These are phyloP conservation scores for Baronia brevicornis DNA, from an alignment of 2,888 invertebrate genomes.

Conservation along the genomic window DNA sequence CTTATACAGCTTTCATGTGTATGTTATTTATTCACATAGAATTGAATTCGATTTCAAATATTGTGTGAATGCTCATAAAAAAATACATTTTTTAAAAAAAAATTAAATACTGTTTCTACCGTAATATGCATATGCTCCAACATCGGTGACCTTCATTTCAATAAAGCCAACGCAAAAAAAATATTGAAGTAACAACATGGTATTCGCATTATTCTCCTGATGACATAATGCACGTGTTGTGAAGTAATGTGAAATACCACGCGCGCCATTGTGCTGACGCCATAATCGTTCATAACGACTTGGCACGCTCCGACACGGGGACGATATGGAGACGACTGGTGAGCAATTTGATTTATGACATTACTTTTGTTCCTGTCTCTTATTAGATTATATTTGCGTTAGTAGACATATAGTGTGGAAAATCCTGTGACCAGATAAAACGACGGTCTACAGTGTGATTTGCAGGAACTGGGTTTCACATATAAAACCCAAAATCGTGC, in stretches of 20 bases:
- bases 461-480: no score
- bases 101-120: no score
- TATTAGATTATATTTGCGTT: not conserved
- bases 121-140: no score
- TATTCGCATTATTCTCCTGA: not conserved
- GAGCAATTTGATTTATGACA: slow-evolving; percentile 5
- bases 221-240: no score
- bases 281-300: slow-evolving; percentile 1
- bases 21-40: not conserved
- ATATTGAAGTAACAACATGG: not conserved
- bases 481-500: no score
- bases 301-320: slow-evolving; percentile 3
- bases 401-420: no score
- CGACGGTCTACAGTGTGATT: no score
- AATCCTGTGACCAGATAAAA: no score
- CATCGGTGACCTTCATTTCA: not conserved
- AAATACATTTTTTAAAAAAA: no score
- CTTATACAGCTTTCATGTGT: slow-evolving; percentile 3
- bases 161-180: not conserved
- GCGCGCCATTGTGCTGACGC: not conserved
- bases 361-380: slow-evolving; percentile 3
- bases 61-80: no score
- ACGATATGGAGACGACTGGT: slow-evolving; percentile 3
- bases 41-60: not conserved
- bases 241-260: not conserved